Conservation (phyloP, 2,888 invertebrate species). For the Troilus luridus region DNA sequence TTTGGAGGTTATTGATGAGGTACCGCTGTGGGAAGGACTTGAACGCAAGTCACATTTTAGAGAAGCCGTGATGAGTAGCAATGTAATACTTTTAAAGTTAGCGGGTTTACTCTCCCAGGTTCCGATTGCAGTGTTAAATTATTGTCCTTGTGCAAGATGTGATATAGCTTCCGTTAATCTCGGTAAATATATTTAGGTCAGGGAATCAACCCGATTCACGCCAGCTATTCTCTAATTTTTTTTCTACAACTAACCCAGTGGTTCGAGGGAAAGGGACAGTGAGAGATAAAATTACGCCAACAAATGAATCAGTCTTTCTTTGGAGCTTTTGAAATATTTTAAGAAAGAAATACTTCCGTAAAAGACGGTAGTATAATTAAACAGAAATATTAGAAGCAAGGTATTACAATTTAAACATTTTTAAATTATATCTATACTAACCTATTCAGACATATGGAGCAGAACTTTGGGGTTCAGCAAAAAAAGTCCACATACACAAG, state of each 20-base stretch:
- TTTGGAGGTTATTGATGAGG: neutral
- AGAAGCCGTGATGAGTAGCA: neutral
- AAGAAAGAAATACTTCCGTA: neutral
- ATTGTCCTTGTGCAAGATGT: neutral
- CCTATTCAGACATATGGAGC: no score
- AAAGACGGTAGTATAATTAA: neutral
- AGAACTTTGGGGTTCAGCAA: no score
- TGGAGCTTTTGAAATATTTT: neutral
- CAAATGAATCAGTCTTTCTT: neutral
- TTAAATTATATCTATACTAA: no score
- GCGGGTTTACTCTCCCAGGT: neutral
- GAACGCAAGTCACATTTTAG: slow-evolving; percentile 6
- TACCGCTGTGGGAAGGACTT: neutral
- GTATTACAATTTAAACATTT: no score
- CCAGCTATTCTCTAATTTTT: neutral
- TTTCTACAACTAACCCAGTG: neutral
- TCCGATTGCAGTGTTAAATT: neutral
- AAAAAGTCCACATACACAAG: no score
- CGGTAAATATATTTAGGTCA: neutral
- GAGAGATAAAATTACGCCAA: neutral
- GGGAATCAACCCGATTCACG: neutral
- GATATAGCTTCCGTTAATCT: neutral
- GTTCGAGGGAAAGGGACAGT: neutral
- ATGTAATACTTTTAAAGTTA: neutral
- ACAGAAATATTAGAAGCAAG: neutral